Conservation (phyloP, 2,797 vertebrate species). For the Muraenolepis orangiensis region DNA sequence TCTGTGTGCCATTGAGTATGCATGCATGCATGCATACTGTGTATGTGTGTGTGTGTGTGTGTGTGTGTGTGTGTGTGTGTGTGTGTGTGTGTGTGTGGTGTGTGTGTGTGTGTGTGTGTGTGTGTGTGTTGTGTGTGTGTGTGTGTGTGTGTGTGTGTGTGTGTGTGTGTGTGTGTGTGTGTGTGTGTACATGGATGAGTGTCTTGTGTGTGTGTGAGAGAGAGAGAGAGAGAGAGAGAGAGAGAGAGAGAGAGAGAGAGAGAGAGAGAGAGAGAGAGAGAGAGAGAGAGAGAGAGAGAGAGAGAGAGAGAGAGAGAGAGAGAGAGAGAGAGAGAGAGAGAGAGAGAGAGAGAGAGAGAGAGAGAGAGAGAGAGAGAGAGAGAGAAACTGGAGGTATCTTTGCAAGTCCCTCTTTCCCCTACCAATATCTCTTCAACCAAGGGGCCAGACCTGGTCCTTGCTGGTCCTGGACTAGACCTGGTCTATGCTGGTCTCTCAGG, state of each 20-base stretch:
- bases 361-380: slow-evolving; percentile 43
- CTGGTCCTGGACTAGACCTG: no score
- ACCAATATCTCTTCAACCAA: no score
- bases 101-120: background rate
- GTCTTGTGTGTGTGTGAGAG: background rate
- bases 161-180: slow-evolving; percentile 5
- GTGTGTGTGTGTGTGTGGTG: background rate
- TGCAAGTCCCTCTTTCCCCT: no score
- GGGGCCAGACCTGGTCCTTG: no score
- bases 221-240: background rate
- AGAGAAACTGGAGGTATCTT: no score
- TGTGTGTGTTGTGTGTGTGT: background rate
- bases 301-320: slow-evolving; percentile 48
- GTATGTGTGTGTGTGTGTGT: slow-evolving; percentile 11
- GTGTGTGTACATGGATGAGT: background rate
- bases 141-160: slow-evolving; percentile 9
- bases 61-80: slow-evolving; percentile 4
- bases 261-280: background rate
- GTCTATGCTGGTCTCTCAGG: slow-evolving; percentile 10
- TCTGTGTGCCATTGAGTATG: background rate
- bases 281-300: slow-evolving; percentile 14
- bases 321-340: background rate
- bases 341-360: slow-evolving; percentile 24
- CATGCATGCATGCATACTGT: background rate
- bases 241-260: background rate